phyloP scores from a whole-genome alignment of 2,888 invertebrate species.

The Tethea ocularis region DNA sequence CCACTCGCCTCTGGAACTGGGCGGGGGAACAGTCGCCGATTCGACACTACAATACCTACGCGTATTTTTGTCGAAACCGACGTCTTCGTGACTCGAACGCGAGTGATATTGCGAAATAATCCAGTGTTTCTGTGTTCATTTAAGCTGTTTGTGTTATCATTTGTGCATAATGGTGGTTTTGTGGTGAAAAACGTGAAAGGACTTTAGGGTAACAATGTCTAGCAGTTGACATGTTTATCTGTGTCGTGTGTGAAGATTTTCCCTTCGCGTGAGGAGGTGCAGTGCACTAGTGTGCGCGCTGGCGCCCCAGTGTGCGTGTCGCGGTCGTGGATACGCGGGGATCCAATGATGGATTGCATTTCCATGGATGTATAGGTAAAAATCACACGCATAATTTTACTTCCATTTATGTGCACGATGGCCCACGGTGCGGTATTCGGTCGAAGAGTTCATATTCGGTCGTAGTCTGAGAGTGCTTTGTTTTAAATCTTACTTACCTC shows the following conservation, averaged over 20 bases:
- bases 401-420: slow-evolving; percentile 50
- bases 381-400: slow-evolving; percentile 61
- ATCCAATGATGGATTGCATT: slow-evolving; percentile 83
- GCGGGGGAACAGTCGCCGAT: slow-evolving; percentile 81
- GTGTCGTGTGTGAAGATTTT: slow-evolving; percentile 84
- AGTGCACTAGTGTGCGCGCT: slow-evolving; percentile 72
- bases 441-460: slow-evolving; percentile 31
- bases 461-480: slow-evolving; percentile 53
- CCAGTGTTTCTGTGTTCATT: slow-evolving; percentile 75
- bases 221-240: slow-evolving; percentile 84
- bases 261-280: slow-evolving; percentile 83
- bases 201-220: slow-evolving; percentile 83
- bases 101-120: slow-evolving; percentile 77
- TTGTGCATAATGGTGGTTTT: slow-evolving; percentile 71
- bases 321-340: slow-evolving; percentile 69
- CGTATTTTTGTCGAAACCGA: slow-evolving; percentile 78
- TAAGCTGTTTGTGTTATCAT: slow-evolving; percentile 74
- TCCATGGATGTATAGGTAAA: slow-evolving; percentile 82
- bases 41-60: slow-evolving; percentile 79
- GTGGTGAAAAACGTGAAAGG: slow-evolving; percentile 80
- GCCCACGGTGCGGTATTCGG: slow-evolving; percentile 45
- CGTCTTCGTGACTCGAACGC: slow-evolving; percentile 79
- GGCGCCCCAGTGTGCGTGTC: slow-evolving; percentile 66
- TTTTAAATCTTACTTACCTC: slow-evolving; percentile 45
- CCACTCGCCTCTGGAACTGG: slow-evolving; percentile 82